These are phyloP conservation scores for Pycnonotus jocosus DNA, from an alignment of 2,113 vertebrate species.

Conservation along the genomic window DNA sequence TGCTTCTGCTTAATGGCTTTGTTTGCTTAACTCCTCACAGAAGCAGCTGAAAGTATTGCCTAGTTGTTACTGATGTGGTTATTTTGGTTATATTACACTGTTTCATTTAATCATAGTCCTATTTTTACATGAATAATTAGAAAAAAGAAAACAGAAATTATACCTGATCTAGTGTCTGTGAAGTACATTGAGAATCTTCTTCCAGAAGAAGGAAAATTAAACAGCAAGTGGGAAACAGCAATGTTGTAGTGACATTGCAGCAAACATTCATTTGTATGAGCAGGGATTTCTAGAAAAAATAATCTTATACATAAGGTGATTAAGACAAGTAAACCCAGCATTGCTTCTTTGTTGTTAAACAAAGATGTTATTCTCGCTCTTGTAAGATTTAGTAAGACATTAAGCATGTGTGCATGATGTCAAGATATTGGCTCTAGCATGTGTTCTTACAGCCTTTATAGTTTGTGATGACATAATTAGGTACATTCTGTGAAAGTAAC, in stretches of 20 bases:
- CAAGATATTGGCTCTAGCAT: conserved; percentile 63
- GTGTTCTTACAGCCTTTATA: conserved; percentile 52
- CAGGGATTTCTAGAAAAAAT: conserved; percentile 47
- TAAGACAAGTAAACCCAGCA: conserved; percentile 56
- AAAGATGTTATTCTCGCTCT: conserved; percentile 68
- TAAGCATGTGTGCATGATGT: conserved; percentile 66
- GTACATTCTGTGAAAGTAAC: conserved; percentile 58
- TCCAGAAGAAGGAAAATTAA: conserved; percentile 39
- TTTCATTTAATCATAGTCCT: background rate
- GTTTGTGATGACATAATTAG: conserved; percentile 67
- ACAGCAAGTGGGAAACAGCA: conserved; percentile 9
- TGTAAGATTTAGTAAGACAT: conserved; percentile 54
- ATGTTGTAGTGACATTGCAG: conserved; percentile 27
- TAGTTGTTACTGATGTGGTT: background rate
- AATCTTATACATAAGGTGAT: conserved; percentile 53
- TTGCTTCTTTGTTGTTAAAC: conserved; percentile 63
- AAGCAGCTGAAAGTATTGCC: background rate
- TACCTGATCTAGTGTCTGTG: background rate
- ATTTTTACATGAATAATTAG: background rate
- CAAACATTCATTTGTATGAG: conserved; percentile 28
- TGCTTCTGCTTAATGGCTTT: background rate
- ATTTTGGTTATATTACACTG: background rate
- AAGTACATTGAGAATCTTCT: background rate
- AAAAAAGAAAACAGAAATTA: background rate
- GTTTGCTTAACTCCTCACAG: background rate